Percentiles rank a stretch among this genome's conserved stretches.
phyloP scores from a whole-genome alignment of 2,888 invertebrate genomes.

The Lithophane socia region DNA sequence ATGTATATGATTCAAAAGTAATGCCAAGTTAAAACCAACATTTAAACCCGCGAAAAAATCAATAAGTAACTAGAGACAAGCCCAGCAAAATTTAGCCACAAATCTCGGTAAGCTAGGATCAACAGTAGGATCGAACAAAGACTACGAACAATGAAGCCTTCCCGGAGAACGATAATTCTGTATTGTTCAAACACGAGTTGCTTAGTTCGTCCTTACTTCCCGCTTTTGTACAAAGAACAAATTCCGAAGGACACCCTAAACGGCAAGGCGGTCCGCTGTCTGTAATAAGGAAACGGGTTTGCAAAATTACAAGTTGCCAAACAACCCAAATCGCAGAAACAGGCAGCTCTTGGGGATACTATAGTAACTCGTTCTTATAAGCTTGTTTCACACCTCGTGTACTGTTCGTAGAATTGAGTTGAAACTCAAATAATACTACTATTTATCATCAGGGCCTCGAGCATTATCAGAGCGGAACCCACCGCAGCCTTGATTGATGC shows the following conservation, averaged over 20 bases:
- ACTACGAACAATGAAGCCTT: conserved; percentile 48
- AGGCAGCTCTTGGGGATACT: conserved; percentile 43
- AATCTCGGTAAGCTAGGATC: conserved; percentile 49
- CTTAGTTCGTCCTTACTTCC: conserved; percentile 47
- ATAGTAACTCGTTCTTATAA: conserved; percentile 40
- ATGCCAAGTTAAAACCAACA: conserved; percentile 5
- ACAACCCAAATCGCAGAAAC: conserved; percentile 53
- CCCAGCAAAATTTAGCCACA: conserved; percentile 41
- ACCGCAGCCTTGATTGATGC: conserved; percentile 70
- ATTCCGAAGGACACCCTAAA: conserved; percentile 56
- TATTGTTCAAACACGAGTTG: conserved; percentile 53
- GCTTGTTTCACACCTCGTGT: conserved; percentile 44
- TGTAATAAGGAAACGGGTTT: conserved; percentile 55
- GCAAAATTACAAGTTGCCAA: conserved; percentile 58
- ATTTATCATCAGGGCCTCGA: conserved; percentile 70
- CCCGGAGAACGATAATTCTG: conserved; percentile 49
- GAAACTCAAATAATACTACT: conserved; percentile 35
- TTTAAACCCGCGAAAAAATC: conserved; percentile 23
- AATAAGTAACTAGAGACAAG: conserved; percentile 9
- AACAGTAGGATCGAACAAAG: conserved; percentile 52
- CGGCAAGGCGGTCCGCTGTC: conserved; percentile 32
- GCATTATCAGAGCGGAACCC: conserved; percentile 79
- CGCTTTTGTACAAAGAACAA: conserved; percentile 54
- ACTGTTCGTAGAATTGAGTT: conserved; percentile 45
- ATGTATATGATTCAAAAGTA: conserved; percentile 1